Percentiles rank a stretch among this genome's conserved stretches.
Conservation (phyloP, 2,888 invertebrate genomes). For the Sisyra terminalis region DNA sequence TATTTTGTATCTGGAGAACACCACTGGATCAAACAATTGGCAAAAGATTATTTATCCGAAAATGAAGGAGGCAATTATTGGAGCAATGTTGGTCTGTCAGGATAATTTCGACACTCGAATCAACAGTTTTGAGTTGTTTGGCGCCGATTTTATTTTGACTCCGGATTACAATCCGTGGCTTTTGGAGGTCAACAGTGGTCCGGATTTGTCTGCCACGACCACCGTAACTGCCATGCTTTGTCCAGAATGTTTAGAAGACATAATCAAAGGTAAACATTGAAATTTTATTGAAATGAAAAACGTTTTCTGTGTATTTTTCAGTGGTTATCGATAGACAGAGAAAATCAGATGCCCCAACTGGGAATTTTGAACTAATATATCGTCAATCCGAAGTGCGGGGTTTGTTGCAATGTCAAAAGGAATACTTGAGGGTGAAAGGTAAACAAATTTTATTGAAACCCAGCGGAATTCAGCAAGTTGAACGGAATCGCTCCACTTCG, state of each 20-base stretch:
- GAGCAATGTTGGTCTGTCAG: slow-evolving; percentile 75
- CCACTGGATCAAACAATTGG: slow-evolving; percentile 67
- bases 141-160: slow-evolving; percentile 89
- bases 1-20: slow-evolving; percentile 42
- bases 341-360: no score
- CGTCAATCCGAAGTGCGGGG: no score
- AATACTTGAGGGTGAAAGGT: no score
- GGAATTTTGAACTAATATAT: no score
- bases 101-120: slow-evolving; percentile 63
- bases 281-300: no score
- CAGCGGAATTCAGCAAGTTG: no score
- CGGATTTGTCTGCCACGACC: slow-evolving; percentile 81
- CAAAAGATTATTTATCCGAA: slow-evolving; percentile 75
- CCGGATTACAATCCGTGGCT: slow-evolving; percentile 82
- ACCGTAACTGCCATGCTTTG: slow-evolving; percentile 78
- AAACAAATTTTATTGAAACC: no score
- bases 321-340: not conserved
- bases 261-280: slow-evolving; percentile 83
- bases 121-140: slow-evolving; percentile 85
- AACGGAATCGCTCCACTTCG: no score
- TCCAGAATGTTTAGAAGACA: slow-evolving; percentile 75
- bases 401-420: no score
- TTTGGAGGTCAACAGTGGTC: slow-evolving; percentile 89
- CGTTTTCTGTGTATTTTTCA: not conserved
- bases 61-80: slow-evolving; percentile 25